Percentiles rank a stretch among this genome's conserved stretches.
phyloP scores from a whole-genome alignment of 2,113 vertebrate genomes.

The Corydoras sp. region DNA sequence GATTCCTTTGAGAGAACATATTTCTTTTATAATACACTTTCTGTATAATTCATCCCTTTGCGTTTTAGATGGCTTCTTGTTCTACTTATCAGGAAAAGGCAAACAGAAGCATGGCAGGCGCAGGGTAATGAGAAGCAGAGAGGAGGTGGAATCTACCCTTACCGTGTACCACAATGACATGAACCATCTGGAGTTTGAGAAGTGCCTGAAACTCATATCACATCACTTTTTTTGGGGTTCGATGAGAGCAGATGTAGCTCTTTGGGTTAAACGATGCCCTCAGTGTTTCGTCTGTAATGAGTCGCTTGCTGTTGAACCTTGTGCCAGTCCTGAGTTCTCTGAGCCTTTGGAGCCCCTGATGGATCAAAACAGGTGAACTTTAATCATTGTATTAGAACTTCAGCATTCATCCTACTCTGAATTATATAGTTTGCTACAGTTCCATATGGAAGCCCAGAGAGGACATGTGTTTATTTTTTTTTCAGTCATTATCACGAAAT shows the following conservation, averaged over 20 bases:
- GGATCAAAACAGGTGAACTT: conserved; percentile 24
- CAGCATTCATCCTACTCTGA: background rate
- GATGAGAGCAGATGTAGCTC: conserved; percentile 52
- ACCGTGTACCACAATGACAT: conserved; percentile 55
- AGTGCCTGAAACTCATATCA: conserved; percentile 56
- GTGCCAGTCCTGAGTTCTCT: conserved; percentile 6
- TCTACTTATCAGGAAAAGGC: conserved; percentile 27
- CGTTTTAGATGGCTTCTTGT: conserved; percentile 44
- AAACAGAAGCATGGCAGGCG: conserved; percentile 29
- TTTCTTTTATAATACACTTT: conserved; percentile 31
- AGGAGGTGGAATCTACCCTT: conserved; percentile 50
- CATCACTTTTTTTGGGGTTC: conserved; percentile 57
- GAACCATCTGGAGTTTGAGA: conserved; percentile 56
- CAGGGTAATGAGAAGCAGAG: conserved; percentile 53
- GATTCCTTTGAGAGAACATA: background rate
- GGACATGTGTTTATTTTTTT: no score
- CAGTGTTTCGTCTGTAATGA: conserved; percentile 43
- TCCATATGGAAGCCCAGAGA: no score
- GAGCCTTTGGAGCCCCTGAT: conserved; percentile 5
- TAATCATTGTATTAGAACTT: background rate
- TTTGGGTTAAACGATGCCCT: conserved; percentile 55
- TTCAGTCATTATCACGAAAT: no score
- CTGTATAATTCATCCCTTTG: background rate
- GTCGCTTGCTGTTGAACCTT: background rate
- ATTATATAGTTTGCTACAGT: background rate